phyloP scores from a whole-genome alignment of 2,113 vertebrate species.

The Sinocyclocheilus rhinocerous region DNA sequence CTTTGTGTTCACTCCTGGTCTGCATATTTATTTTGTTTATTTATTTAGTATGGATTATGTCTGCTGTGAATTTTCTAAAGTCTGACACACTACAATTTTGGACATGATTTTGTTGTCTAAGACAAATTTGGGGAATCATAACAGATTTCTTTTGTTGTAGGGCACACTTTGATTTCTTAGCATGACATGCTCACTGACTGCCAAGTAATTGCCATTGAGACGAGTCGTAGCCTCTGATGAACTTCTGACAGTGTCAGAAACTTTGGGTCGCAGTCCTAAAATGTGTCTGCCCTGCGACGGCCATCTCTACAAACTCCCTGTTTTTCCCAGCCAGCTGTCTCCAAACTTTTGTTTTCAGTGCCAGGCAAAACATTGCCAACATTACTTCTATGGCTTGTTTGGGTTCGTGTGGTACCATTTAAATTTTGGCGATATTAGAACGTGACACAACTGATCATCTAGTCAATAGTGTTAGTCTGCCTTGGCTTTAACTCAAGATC shows the following conservation, averaged over 20 bases:
- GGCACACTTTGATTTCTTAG: background rate
- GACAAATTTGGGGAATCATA: background rate
- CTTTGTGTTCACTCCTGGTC: too few species aligned
- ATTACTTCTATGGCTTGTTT: too few species aligned
- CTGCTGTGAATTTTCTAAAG: too few species aligned
- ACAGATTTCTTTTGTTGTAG: background rate
- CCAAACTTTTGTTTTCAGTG: slow-evolving; percentile 3
- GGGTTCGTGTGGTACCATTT: too few species aligned
- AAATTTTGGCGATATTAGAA: background rate
- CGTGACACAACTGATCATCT: background rate
- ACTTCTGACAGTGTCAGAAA: background rate
- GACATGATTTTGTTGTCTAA: background rate
- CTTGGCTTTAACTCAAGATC: background rate
- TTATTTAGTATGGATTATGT: too few species aligned
- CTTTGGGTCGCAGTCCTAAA: background rate
- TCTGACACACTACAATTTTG: background rate
- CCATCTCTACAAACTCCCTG: background rate
- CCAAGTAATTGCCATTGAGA: slow-evolving; percentile 2
- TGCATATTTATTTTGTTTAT: too few species aligned
- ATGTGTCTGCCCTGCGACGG: background rate
- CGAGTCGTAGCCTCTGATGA: background rate
- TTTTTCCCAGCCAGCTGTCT: background rate
- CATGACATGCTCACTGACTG: background rate
- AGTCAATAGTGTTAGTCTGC: background rate
- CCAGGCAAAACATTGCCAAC: background rate